phyloP scores from a whole-genome alignment of 2,113 vertebrate genomes.

The Acrocephalus arundinaceus region DNA sequence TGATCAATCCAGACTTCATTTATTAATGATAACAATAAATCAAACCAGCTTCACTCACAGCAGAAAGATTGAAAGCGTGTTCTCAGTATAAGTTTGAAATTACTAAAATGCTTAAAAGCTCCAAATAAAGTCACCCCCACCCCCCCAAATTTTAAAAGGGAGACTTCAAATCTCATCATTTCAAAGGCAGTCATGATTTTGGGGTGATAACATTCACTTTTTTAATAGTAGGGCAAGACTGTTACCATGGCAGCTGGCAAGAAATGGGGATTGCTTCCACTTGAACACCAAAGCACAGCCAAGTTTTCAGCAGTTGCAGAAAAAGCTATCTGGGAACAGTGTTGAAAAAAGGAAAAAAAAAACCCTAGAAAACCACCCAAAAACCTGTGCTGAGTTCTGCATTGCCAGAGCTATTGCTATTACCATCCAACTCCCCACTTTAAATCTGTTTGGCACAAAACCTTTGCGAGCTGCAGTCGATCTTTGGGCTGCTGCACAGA shows the following conservation, averaged over 20 bases:
- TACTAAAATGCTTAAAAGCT: not conserved
- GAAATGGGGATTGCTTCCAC: slow-evolving; percentile 31
- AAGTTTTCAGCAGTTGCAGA: slow-evolving; percentile 38
- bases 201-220: not conserved
- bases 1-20: not conserved
- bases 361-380: not conserved
- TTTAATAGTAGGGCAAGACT: not conserved
- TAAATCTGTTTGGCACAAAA: not conserved
- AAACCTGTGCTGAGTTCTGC: not conserved
- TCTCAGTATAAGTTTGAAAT: not conserved
- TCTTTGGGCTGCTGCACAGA: not conserved
- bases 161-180: not conserved
- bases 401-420: not conserved
- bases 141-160: not conserved
- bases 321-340: slow-evolving; percentile 12
- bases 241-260: slow-evolving; percentile 53
- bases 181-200: not conserved
- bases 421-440: not conserved
- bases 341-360: not conserved
- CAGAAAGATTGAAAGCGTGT: not conserved
- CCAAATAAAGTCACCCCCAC: not conserved
- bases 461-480: not conserved
- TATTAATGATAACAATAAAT: not conserved
- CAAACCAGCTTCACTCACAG: not conserved
- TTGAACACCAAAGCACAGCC: slow-evolving; percentile 34